A percentile compares a stretch with the other conserved stretches of the same genome.
Evolutionary conservation across 92 coral and sea anemone genomes (phyloP).

Genomic region (Umimayanthus kanabou): DNA sequence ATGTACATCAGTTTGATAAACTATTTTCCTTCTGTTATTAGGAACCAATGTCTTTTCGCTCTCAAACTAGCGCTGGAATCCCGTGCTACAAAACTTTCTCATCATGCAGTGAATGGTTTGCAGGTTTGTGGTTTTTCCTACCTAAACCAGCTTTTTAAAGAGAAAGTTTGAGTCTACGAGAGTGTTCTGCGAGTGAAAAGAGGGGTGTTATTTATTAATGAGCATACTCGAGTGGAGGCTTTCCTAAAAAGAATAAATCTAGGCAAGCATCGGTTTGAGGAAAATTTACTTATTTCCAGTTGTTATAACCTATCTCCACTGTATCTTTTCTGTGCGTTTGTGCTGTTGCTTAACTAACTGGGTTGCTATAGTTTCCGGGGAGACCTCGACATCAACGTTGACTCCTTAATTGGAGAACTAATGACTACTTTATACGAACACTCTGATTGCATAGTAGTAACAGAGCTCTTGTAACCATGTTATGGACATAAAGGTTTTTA

Average conservation of each 20-base stretch:
- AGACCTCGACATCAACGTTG: neutral
- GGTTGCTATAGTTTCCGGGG: slow-evolving; percentile 35
- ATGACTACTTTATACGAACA: neutral
- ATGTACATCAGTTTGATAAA: slow-evolving; percentile 51
- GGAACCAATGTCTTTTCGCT: slow-evolving; percentile 93
- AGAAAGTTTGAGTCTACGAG: neutral
- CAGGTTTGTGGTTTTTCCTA: slow-evolving; percentile 62
- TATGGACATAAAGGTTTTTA: neutral
- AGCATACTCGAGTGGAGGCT: slow-evolving; percentile 39
- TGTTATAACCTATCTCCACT: neutral
- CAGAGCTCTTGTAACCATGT: slow-evolving; percentile 8
- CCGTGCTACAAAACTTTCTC: slow-evolving; percentile 80
- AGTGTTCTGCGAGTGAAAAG: slow-evolving; percentile 39
- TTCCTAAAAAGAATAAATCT: slow-evolving; percentile 24
- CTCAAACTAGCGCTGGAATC: slow-evolving; percentile 94
- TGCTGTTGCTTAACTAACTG: neutral
- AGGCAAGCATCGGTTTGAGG: slow-evolving; percentile 32
- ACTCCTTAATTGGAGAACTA: neutral
- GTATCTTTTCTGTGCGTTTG: neutral
- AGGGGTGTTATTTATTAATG: slow-evolving; percentile 56
- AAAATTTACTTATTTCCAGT: neutral
- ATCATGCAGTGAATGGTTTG: slow-evolving; percentile 86
- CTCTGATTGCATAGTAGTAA: neutral
- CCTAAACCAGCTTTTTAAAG: slow-evolving; percentile 28
- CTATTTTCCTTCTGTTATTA: slow-evolving; percentile 36